These are phyloP conservation scores for Clamator glandarius DNA, from an alignment of 2,797 vertebrate genomes.

Conservation along the genomic window DNA sequence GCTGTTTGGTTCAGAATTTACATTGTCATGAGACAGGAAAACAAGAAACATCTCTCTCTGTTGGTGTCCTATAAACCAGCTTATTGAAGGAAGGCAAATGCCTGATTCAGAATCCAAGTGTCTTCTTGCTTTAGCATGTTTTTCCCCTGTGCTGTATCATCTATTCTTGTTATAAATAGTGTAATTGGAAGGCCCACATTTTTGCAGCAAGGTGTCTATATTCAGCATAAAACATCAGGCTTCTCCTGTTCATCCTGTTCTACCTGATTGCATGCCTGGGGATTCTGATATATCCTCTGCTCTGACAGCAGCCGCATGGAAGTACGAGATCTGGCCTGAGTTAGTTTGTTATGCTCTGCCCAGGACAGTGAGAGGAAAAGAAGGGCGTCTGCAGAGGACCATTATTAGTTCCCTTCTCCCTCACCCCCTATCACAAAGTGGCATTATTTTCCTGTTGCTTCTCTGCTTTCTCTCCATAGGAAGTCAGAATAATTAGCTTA, in stretches of 20 bases:
- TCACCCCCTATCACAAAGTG: neutral
- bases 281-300: neutral
- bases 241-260: neutral
- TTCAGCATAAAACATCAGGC: neutral
- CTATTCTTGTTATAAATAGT: neutral
- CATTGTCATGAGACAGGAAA: neutral
- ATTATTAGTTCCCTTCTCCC: neutral
- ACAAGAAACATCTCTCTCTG: neutral
- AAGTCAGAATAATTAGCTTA: neutral
- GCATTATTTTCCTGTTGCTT: neutral
- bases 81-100: neutral
- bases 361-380: neutral
- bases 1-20: neutral
- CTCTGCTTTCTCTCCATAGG: neutral
- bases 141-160: neutral
- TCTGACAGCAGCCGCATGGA: fast-evolving
- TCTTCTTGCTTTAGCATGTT: neutral
- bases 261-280: neutral
- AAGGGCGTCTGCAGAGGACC: neutral
- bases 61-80: neutral
- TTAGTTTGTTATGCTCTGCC: neutral
- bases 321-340: neutral
- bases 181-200: neutral
- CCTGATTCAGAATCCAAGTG: neutral
- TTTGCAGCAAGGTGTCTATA: neutral